Percentiles rank a stretch among this genome's conserved stretches.
These are phyloP conservation scores for Myiozetetes cayanensis DNA, from an alignment of 2,113 vertebrate species.

Conservation along the genomic window DNA sequence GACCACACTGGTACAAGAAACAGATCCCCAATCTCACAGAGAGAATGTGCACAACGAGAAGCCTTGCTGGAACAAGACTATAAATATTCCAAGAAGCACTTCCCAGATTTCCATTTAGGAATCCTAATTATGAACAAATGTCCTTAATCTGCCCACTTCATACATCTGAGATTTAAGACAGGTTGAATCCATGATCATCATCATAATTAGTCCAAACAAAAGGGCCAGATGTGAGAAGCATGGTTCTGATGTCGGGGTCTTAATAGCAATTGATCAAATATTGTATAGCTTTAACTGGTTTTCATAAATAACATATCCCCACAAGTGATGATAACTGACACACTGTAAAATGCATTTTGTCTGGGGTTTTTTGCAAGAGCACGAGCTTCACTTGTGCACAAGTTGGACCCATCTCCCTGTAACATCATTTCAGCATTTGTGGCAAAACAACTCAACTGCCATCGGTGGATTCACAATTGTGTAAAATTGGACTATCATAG, in stretches of 20 bases:
- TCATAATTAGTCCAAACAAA: slow-evolving; percentile 28
- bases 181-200: slow-evolving; percentile 1
- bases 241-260: not conserved
- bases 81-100: slow-evolving; percentile 25
- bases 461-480: not conserved
- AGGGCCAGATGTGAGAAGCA: slow-evolving; percentile 38
- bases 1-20: not conserved
- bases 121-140: slow-evolving; percentile 36
- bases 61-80: not conserved
- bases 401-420: not conserved
- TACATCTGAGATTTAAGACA: slow-evolving; percentile 18
- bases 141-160: slow-evolving; percentile 31
- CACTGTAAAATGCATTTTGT: not conserved
- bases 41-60: accelerated
- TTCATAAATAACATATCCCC: not conserved
- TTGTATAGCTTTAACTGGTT: not conserved
- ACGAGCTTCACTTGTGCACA: not conserved
- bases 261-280: slow-evolving; percentile 20
- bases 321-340: not conserved
- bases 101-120: slow-evolving; percentile 30
- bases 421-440: not conserved
- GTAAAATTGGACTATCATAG: slow-evolving; percentile 25
- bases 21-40: not conserved
- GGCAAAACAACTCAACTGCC: not conserved
- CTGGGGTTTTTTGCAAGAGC: not conserved